Evolutionary conservation across 2,797 vertebrate genomes (phyloP).

Genomic region (Lithobates sylvaticus): DNA sequence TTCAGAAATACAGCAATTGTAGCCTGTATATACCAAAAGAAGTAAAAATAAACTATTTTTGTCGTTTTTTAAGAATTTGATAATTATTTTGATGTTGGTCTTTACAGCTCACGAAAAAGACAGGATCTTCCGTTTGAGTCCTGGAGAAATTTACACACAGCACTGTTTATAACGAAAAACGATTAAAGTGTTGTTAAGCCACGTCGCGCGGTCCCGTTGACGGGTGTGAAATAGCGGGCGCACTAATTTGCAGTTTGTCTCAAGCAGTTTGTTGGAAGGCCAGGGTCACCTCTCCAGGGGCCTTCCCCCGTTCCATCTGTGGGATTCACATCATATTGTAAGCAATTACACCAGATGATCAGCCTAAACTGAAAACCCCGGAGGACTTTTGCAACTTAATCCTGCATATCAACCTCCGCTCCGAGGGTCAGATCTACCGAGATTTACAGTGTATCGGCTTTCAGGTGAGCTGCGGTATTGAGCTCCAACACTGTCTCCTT

Average conservation of each 20-base stretch:
- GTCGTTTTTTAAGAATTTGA: too few species aligned
- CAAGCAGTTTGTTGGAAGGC: background rate
- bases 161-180: too few species aligned
- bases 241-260: background rate
- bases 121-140: too few species aligned
- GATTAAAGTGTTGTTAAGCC: background rate
- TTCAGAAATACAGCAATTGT: too few species aligned
- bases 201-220: background rate
- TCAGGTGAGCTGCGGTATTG: background rate
- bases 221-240: too few species aligned
- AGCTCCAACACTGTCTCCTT: background rate
- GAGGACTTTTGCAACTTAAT: constrained; percentile 5
- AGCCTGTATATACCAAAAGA: too few species aligned
- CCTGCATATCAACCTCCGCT: background rate
- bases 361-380: background rate
- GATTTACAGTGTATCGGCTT: background rate
- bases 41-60: too few species aligned
- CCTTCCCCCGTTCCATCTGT: background rate
- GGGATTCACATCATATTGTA: constrained; percentile 2
- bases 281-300: background rate
- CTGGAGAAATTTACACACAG: too few species aligned
- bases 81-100: too few species aligned
- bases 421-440: background rate
- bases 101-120: too few species aligned
- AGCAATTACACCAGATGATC: background rate